These are phyloP conservation scores for Saturnia pavonia DNA, from an alignment of 2,888 invertebrate genomes.

Conservation along the genomic window DNA sequence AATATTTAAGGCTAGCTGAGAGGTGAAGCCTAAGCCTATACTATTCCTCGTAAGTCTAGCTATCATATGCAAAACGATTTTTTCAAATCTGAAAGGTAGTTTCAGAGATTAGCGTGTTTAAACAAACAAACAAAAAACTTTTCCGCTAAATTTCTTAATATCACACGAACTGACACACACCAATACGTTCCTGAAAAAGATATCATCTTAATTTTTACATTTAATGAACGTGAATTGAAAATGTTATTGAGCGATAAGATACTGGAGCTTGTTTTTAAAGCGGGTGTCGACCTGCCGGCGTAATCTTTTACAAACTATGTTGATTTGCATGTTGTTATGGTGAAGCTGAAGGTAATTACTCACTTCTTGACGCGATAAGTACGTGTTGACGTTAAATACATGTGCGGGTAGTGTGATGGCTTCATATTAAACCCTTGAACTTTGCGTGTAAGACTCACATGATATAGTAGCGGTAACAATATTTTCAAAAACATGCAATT, in stretches of 20 bases:
- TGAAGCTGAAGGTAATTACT: slow-evolving; percentile 6
- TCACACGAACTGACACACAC: background rate
- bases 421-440: background rate
- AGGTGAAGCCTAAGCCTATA: no score
- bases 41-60: no score
- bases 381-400: background rate
- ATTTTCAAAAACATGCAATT: background rate
- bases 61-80: no score
- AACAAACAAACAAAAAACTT: no score
- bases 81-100: no score
- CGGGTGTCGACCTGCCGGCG: background rate
- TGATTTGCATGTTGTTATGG: slow-evolving; percentile 10
- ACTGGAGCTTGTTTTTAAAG: slow-evolving; percentile 4
- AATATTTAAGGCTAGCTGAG: no score
- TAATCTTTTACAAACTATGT: slow-evolving; percentile 3
- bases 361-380: slow-evolving; percentile 6
- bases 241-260: slow-evolving; percentile 14
- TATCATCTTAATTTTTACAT: slow-evolving; percentile 4
- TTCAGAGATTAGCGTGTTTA: no score
- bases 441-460: background rate
- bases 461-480: background rate
- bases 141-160: background rate
- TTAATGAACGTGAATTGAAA: slow-evolving; percentile 17
- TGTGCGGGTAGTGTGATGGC: slow-evolving; percentile 1
- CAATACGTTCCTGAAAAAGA: background rate